phyloP scores from a whole-genome alignment of 1,140 invertebrate species.

The Tyrophagus putrescentiae region DNA sequence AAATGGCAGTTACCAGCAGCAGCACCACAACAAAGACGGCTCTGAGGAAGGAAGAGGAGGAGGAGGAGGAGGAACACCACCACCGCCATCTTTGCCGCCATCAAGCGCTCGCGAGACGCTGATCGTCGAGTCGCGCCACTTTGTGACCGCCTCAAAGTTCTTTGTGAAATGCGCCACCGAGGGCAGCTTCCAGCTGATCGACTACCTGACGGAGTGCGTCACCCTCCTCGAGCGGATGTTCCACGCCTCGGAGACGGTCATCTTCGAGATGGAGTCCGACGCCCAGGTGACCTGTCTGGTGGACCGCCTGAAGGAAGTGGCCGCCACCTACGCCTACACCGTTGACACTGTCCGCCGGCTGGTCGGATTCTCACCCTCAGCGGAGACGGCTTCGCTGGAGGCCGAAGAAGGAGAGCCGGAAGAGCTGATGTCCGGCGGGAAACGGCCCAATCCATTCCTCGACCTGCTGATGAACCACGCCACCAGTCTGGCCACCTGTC shows the following conservation, averaged over 20 bases:
- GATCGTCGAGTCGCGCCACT: conserved; percentile 56
- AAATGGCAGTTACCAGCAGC: not conserved
- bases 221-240: conserved; percentile 43
- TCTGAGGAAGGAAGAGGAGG: too few relatives aligned
- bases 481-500: conserved; percentile 57
- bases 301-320: conserved; percentile 58
- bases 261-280: conserved; percentile 54
- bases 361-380: not conserved
- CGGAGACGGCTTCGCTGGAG: too few relatives aligned
- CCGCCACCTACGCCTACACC: conserved; percentile 50
- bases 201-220: conserved; percentile 52
- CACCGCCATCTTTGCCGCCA: not conserved
- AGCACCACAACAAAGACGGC: not conserved
- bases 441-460: conserved; percentile 35
- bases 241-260: conserved; percentile 50
- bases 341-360: conserved; percentile 32
- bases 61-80: too few relatives aligned
- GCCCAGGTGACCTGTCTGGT: conserved; percentile 61
- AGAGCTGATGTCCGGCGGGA: conserved; percentile 31
- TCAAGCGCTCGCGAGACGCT: conserved; percentile 52
- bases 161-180: conserved; percentile 62
- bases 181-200: conserved; percentile 39
- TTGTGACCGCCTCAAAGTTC: conserved; percentile 64
- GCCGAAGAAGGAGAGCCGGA: too few relatives aligned
- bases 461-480: conserved; percentile 48